A percentile compares a stretch with the other conserved stretches of the same genome.
These are phyloP conservation scores for Rhinichthys klamathensis DNA, from an alignment of 2,113 vertebrate genomes.

Conservation along the genomic window DNA sequence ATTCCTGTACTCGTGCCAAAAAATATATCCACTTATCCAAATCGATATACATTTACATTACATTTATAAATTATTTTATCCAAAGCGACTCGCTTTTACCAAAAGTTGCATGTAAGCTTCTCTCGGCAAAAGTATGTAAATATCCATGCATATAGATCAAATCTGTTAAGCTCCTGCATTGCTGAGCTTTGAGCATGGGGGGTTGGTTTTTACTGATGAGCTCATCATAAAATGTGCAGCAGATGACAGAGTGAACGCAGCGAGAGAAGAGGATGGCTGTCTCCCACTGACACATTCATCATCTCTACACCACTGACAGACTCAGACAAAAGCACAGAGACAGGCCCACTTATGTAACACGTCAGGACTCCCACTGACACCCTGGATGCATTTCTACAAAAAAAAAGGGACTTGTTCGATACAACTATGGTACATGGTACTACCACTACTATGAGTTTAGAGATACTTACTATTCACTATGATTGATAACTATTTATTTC, in stretches of 20 bases:
- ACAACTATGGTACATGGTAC: neutral
- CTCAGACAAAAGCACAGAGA: conserved; percentile 41
- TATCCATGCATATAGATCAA: conserved; percentile 38
- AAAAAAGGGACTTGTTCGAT: conserved; percentile 17
- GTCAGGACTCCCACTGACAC: conserved; percentile 34
- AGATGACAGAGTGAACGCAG: conserved; percentile 31
- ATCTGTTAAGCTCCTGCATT: conserved; percentile 18
- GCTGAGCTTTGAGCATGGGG: conserved; percentile 15
- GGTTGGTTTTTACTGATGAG: conserved; percentile 48
- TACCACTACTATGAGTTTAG: conserved; percentile 8
- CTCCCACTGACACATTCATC: conserved; percentile 51
- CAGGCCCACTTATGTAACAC: conserved; percentile 46
- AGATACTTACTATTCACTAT: neutral
- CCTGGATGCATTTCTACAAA: conserved; percentile 25
- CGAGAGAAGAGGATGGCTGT: conserved; percentile 47
- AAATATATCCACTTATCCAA: neutral
- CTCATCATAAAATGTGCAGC: conserved; percentile 48
- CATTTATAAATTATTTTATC: neutral
- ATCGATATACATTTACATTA: neutral
- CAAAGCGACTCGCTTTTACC: neutral
- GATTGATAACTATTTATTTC: neutral
- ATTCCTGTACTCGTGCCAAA: neutral
- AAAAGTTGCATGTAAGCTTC: neutral
- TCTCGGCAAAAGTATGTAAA: conserved; percentile 10
- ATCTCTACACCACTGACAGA: conserved; percentile 41